Base-by-base conservation (phyloP, 2,113 vertebrate species). In the Rhinolophus sinicus region DNA sequence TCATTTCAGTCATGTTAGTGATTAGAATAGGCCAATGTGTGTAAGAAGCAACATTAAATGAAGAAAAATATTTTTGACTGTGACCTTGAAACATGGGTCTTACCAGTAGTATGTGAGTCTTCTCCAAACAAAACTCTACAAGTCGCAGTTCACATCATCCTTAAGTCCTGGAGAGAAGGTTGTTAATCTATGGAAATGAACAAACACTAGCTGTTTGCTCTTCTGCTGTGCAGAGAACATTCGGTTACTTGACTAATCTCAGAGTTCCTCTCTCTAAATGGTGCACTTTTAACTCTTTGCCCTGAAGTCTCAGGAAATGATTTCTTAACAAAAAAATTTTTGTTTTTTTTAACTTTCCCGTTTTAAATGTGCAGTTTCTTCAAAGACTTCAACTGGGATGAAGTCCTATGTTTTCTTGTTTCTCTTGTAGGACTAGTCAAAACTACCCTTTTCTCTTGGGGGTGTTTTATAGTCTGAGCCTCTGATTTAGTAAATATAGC, bases 281-380 rank as follows among this genome's bases (percentile, higher is more conserved):
- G 69, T 90, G 21, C 40, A 44, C 54, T 93, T 83, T 93, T 76
- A 56, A 88, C 90, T 81, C 40, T 95, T 94, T 80, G 15, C 62
- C 80, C 54, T 96, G 90, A 97, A 80, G 64, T 92, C 87, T 96
- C 72, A 73, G 44, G 64, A 97, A 95, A 84, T 24, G 18, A 84
- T 90, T 90, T 90, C 35, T 28, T 81, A n/a, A 30, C 80, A 89
- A 67, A 69, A 52, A 38, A 30, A 2, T 5, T 33, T 67, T 40
- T n/a, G n/a, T n/a, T 44, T 35, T 69, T 44, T 70, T 24, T 14
- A 67, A 72, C 19, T 56, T 78, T 91, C 22, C 33, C 78, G 44
- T 88, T 96, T 97, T 82, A 35, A 76, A 67, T 90, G 11, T 83
- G 18, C 64, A 76, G 30, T 6, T 2, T 60, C 60, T 95, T 93